Evolutionary conservation across 1,140 invertebrate species (phyloP), one percentile per base, ranked within the genome.

Genomic region (Chlorops oryzae): DNA sequence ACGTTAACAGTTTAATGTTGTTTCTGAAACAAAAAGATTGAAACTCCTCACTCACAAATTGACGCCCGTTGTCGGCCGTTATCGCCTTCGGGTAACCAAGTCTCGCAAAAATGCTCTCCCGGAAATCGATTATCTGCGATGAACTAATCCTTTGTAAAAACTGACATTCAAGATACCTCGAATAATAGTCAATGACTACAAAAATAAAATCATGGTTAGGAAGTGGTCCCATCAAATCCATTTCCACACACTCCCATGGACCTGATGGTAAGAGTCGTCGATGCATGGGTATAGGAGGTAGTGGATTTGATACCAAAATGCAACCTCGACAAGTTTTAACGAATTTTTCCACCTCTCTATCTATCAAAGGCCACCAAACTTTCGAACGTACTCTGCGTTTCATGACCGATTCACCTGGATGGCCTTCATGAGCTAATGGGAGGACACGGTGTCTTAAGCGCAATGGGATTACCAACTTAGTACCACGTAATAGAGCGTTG

Each of bases 331-430:
- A 81, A 2, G 34, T 20, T 56, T 72, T 74, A 5, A 74, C 62
- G 20, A 59, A 53, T 15, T 55, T 60, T 68, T 77, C 74, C 1
- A 65, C 69, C 12, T 78, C 72, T 46, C 62, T 61, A 52, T 81
- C 74, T 0, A 80, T 73, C 24, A 56, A 59, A 10, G 67, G 70
- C 77, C 75, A 81, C 74, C 75, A 81, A 5, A 78, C 65, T 57
- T 79, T 76, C 12, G 57, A 61, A 15, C 77, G 40, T 2, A 80
- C 65, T 13, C 78, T 39, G 1, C 61, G 53, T 60, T 82, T 82
- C 77, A 81, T 82, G 1, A 61, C 65, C 0, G 71, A 70, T 7
- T 79, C 73, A 5, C 78, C 77, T 3, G 71, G 66, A 56, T 81
- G 79, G 3, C 66, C 72, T 57, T 73, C 60, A 24, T 79, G 78